Evolutionary conservation across 92 coral and sea anemone genomes (phyloP).

Genomic region (Umimayanthus kanabou): DNA sequence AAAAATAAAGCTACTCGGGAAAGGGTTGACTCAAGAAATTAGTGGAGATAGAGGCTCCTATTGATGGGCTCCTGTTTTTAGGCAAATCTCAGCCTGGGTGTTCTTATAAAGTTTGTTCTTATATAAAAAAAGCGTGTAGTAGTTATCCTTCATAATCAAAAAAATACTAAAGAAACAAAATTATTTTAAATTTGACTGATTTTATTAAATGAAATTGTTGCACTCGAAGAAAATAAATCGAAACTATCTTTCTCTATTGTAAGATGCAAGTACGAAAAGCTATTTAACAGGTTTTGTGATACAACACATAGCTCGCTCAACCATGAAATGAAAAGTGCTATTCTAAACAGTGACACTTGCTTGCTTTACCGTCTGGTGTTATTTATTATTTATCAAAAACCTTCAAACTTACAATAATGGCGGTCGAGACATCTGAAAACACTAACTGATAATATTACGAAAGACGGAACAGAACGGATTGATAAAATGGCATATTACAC

Average conservation of each 20-base stretch:
- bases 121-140: no score
- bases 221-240: neutral
- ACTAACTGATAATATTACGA: neutral
- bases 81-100: no score
- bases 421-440: neutral
- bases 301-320: constrained; percentile 23
- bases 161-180: no score
- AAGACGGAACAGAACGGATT: neutral
- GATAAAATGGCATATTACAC: neutral
- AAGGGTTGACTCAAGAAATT: no score
- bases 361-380: neutral
- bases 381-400: constrained; percentile 30
- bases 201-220: no score
- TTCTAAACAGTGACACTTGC: constrained; percentile 34
- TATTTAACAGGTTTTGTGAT: constrained; percentile 27
- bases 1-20: no score
- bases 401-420: neutral
- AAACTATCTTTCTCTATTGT: neutral
- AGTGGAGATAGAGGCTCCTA: no score
- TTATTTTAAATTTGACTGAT: no score
- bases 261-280: neutral
- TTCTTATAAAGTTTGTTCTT: no score
- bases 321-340: constrained; percentile 9
- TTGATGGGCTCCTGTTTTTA: no score
- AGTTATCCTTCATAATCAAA: no score